These are phyloP conservation scores for Pachycephala philippinensis DNA, from an alignment of 2,113 vertebrate genomes.

Conservation along the genomic window DNA sequence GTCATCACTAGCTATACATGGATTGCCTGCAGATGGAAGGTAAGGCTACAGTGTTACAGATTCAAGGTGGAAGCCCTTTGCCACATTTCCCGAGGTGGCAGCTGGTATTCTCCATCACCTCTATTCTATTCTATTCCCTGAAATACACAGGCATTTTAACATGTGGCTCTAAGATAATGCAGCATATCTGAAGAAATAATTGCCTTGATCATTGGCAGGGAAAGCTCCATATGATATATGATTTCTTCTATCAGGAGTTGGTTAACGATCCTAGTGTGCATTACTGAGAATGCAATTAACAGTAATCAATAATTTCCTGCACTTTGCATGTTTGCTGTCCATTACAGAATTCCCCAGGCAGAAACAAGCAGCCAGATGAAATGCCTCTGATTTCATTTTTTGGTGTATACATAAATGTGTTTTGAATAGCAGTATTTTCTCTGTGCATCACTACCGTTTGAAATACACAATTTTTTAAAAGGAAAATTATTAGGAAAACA, in stretches of 20 bases:
- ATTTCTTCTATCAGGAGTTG: background rate
- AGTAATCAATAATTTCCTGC: background rate
- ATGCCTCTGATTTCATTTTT: background rate
- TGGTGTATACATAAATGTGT: background rate
- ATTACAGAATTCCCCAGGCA: background rate
- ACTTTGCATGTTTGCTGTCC: background rate
- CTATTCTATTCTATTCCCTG: background rate
- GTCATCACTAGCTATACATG: background rate
- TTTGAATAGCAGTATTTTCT: background rate
- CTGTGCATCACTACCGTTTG: background rate
- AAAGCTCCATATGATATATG: background rate
- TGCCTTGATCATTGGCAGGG: background rate
- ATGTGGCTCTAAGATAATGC: background rate
- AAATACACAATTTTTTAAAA: background rate
- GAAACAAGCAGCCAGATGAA: background rate
- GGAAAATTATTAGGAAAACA: background rate
- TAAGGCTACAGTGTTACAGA: background rate
- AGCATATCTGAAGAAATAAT: background rate
- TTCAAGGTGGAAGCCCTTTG: background rate
- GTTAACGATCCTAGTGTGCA: background rate
- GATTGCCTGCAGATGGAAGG: background rate
- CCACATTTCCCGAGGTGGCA: background rate
- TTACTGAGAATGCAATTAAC: background rate
- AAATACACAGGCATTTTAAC: background rate
- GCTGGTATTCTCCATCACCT: background rate